Evolutionary conservation across 2,888 invertebrate species (phyloP), one percentile per base, ranked within the genome.

Genomic region (Cephonodes hylas): DNA sequence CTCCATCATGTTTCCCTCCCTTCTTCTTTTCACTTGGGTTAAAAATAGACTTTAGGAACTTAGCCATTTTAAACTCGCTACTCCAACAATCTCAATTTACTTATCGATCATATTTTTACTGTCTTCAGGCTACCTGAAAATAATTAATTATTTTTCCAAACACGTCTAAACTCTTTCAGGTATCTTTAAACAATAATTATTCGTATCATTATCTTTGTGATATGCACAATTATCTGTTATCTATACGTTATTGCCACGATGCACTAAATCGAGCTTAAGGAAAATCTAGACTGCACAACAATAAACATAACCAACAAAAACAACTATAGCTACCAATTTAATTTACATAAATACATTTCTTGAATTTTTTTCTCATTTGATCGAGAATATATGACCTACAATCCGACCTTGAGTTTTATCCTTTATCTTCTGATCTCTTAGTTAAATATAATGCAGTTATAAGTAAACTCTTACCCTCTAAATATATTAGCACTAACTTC

Each of bases 21-120:
- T 77, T 84, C 61, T 76, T 79, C 64, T 85, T 86, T 10, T 90
- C 88, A 8, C 73, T 61, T 1, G 85, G 64, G 23, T 84, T 77
- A 66, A 93, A 93, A 42, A 92, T 77, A 0, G 90, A 88, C 61
- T 91, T 92, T 13, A 93, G 75, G 65, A 89, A 88, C 70, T 92
- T 93, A 0, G 85, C 91, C 93, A 93, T 92, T 71, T 31, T 18
- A 10, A 31, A 13, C 3, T 1, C 10, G 15, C 48, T 25, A 48
- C n/a, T 18, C 27, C 8, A 31, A 6, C 31, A 20, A 8, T 3
- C 22, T 10, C 10, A n/a, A 7, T 27, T 53, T 31, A 53, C 27
- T 53, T 31, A 31, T 53, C 31, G 20, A 53, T 31, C 53, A 53
- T 53, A 31, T 7, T 53, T 31, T n/a, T 2, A 23, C n/a, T 45